These are phyloP conservation scores for Petrophora chlorosata DNA, from an alignment of 2,888 invertebrate genomes.

Conservation along the genomic window DNA sequence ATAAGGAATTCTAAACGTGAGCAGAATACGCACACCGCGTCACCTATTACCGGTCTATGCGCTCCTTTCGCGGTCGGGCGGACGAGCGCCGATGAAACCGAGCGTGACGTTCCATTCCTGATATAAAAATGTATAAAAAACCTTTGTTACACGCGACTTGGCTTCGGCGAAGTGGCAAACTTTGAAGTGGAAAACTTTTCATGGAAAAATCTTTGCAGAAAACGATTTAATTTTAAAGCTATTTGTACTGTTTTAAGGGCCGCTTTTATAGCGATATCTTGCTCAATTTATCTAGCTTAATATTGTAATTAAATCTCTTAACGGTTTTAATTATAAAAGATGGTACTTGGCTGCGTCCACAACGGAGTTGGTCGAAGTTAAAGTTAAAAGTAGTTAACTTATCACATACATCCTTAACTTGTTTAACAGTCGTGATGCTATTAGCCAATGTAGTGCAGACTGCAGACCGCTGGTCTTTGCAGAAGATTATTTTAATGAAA, in stretches of 20 bases:
- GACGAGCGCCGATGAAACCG: slow-evolving; percentile 75
- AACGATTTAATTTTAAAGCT: slow-evolving; percentile 80
- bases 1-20: slow-evolving; percentile 83
- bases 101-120: slow-evolving; percentile 81
- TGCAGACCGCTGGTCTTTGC: slow-evolving; percentile 59
- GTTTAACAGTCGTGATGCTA: slow-evolving; percentile 51
- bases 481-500: slow-evolving; percentile 73
- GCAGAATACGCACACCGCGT: slow-evolving; percentile 72
- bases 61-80: slow-evolving; percentile 78
- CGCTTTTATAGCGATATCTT: slow-evolving; percentile 55
- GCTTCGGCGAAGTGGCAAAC: slow-evolving; percentile 81
- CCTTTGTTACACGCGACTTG: slow-evolving; percentile 82
- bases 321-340: slow-evolving; percentile 32
- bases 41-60: slow-evolving; percentile 80
- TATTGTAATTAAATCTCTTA: slow-evolving; percentile 42
- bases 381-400: slow-evolving; percentile 42
- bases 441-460: slow-evolving; percentile 56
- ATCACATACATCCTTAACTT: slow-evolving; percentile 42
- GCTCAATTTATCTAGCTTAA: slow-evolving; percentile 47
- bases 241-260: slow-evolving; percentile 73
- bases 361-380: slow-evolving; percentile 26
- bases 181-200: slow-evolving; percentile 83
- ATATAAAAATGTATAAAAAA: slow-evolving; percentile 83
- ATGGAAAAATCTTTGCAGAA: slow-evolving; percentile 79
- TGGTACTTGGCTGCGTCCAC: slow-evolving; percentile 14